phyloP scores from a whole-genome alignment of 2,113 vertebrate genomes.

The Rhabdomys dilectus region DNA sequence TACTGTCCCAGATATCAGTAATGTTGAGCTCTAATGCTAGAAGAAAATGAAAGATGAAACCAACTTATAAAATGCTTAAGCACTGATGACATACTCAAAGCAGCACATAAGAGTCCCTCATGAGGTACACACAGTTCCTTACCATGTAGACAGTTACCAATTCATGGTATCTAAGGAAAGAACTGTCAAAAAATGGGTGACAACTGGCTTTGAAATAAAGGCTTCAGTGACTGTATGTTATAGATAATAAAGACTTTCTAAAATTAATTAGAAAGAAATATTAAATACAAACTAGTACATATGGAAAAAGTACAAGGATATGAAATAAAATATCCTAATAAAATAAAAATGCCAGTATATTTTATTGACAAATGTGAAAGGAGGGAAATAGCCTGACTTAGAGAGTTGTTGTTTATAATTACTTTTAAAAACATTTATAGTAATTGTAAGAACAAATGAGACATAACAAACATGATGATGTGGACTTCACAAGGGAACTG shows the following conservation, averaged over 20 bases:
- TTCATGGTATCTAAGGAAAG: not conserved
- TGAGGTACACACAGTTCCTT: not conserved
- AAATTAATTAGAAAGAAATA: not conserved
- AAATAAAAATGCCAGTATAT: not conserved
- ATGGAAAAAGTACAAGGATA: not conserved
- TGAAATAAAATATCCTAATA: not conserved
- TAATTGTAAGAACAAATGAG: not conserved
- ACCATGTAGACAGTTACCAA: not conserved
- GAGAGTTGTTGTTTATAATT: not conserved
- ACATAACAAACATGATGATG: not conserved
- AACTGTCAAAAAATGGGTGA: not conserved
- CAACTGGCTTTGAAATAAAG: not conserved
- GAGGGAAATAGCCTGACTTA: not conserved
- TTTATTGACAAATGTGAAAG: not conserved
- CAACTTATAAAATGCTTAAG: not conserved
- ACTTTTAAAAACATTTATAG: not conserved
- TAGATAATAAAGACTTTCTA: not conserved
- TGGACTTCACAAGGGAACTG: not conserved
- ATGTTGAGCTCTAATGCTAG: not conserved
- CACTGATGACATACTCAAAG: not conserved
- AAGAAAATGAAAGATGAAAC: not conserved
- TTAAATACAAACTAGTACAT: not conserved
- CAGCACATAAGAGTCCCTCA: no score
- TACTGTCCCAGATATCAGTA: not conserved
- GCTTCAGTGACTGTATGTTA: not conserved